phyloP scores from a whole-genome alignment of 2,113 vertebrate genomes.

The Anser brachyrhynchus region DNA sequence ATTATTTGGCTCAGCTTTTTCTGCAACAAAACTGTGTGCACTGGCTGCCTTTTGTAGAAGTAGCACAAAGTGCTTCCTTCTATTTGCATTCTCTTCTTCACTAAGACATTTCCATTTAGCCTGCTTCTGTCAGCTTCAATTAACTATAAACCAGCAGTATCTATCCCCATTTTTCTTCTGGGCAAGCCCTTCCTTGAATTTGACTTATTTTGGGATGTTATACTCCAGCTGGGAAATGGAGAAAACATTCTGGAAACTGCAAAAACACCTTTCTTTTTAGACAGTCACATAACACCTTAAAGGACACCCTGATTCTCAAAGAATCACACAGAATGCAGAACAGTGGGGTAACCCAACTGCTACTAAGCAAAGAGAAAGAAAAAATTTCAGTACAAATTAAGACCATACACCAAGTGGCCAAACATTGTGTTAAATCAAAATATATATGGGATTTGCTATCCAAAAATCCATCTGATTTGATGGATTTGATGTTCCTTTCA shows the following conservation, averaged over 20 bases:
- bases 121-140: conserved; percentile 9
- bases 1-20: not conserved
- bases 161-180: not conserved
- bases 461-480: not conserved
- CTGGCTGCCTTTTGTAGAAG: not conserved
- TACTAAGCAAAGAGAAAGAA: not conserved
- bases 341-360: not conserved
- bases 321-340: not conserved
- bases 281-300: not conserved
- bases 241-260: not conserved
- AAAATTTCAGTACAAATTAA: not conserved
- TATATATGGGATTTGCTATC: not conserved
- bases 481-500: too few relatives aligned
- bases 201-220: not conserved
- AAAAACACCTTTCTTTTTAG: not conserved
- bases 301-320: not conserved
- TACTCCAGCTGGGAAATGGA: not conserved
- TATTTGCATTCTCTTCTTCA: not conserved
- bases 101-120: not conserved
- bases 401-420: not conserved
- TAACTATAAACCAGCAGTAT: not conserved
- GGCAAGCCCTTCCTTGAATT: not conserved
- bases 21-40: not conserved
- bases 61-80: not conserved
- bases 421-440: not conserved